Conservation (phyloP, 1,140 invertebrate species). For the Aporrectodea caliginosa region DNA sequence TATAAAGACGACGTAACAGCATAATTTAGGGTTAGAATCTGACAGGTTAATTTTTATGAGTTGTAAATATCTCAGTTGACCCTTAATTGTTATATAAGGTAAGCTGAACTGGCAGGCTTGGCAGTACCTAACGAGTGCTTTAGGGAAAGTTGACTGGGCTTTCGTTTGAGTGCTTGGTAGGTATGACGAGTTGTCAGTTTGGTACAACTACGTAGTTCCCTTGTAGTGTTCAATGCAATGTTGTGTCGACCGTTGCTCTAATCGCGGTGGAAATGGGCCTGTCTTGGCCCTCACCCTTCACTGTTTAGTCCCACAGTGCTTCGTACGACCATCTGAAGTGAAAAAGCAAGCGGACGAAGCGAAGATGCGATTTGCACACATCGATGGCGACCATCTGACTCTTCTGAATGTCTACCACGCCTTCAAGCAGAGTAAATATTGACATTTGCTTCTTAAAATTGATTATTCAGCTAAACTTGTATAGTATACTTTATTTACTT, state of each 20-base stretch:
- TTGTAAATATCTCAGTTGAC: too few species aligned
- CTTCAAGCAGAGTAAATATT: slow-evolving; percentile 96
- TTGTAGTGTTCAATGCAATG: not conserved
- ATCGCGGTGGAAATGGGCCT: not conserved
- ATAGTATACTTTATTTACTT: too few species aligned
- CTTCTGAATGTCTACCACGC: slow-evolving; percentile 94
- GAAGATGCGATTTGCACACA: slow-evolving; percentile 98
- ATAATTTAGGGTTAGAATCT: too few species aligned
- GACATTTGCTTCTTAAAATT: too few species aligned
- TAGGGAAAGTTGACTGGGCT: too few species aligned
- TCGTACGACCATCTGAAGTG: slow-evolving; percentile 97
- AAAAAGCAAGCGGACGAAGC: slow-evolving; percentile 98
- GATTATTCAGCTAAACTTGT: not conserved
- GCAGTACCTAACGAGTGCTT: too few species aligned
- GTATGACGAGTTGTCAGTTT: not conserved
- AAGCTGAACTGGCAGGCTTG: too few species aligned
- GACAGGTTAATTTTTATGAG: too few species aligned
- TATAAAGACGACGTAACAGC: too few species aligned
- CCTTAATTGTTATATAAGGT: too few species aligned
- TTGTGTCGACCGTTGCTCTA: slow-evolving; percentile 1
- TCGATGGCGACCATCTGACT: slow-evolving; percentile 97
- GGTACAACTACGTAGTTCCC: not conserved
- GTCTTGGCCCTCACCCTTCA: not conserved
- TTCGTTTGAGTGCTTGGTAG: not conserved
- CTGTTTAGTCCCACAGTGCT: slow-evolving; percentile 91